Percentiles rank a stretch among this genome's conserved stretches.
Conservation (phyloP, 2,888 invertebrate species). For the Tridacna crocea region DNA sequence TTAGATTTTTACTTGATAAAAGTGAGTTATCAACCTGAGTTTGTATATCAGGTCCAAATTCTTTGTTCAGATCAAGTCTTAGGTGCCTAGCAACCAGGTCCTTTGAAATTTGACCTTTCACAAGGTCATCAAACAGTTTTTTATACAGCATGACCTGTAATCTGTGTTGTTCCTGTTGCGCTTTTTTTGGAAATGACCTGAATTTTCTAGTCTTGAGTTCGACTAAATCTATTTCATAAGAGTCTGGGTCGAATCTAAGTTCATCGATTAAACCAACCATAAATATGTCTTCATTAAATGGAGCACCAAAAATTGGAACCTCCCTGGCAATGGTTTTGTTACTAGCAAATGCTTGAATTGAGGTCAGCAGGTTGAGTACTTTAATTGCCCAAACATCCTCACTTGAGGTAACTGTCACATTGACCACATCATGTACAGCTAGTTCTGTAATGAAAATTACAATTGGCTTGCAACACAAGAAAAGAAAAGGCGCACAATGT, state of each 20-base stretch:
- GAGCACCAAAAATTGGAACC: slow-evolving; percentile 81
- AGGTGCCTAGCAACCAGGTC: slow-evolving; percentile 69
- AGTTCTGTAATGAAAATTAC: slow-evolving; percentile 70
- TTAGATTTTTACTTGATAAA: slow-evolving; percentile 58
- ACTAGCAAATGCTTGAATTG: slow-evolving; percentile 69
- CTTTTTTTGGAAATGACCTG: slow-evolving; percentile 68
- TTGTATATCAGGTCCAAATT: slow-evolving; percentile 69
- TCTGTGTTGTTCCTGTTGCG: slow-evolving; percentile 74
- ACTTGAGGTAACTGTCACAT: slow-evolving; percentile 73
- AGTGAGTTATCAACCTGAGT: slow-evolving; percentile 54
- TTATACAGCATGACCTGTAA: slow-evolving; percentile 80
- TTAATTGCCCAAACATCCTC: slow-evolving; percentile 81
- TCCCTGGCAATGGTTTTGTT: slow-evolving; percentile 74
- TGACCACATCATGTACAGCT: slow-evolving; percentile 76
- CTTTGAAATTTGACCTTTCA: slow-evolving; percentile 73
- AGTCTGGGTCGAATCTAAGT: slow-evolving; percentile 78
- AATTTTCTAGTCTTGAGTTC: slow-evolving; percentile 79
- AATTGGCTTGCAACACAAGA: too few species aligned
- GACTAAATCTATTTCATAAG: slow-evolving; percentile 72
- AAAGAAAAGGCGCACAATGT: too few species aligned
- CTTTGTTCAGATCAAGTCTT: slow-evolving; percentile 65
- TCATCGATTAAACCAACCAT: slow-evolving; percentile 81
- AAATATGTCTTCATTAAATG: slow-evolving; percentile 75
- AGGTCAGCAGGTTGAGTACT: slow-evolving; percentile 74
- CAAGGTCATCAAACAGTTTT: slow-evolving; percentile 80